Conservation (phyloP, 2,113 vertebrate genomes). For the Cephalopterus ornatus region DNA sequence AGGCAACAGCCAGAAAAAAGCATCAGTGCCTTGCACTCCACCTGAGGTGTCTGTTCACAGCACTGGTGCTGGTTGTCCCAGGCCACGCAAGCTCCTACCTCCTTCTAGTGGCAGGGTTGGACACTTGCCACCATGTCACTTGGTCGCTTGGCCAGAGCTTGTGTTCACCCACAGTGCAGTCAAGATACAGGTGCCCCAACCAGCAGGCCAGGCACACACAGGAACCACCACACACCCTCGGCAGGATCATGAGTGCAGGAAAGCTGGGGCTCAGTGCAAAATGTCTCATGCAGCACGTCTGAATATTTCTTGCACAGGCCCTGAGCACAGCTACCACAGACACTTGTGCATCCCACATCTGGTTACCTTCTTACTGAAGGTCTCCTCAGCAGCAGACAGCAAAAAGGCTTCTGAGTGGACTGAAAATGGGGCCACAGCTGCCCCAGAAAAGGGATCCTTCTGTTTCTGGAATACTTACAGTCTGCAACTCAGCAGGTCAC, state of each 20-base stretch:
- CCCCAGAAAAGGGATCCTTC: background rate
- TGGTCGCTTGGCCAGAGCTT: background rate
- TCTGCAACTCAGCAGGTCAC: background rate
- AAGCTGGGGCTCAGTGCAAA: background rate
- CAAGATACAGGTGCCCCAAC: rapidly evolving
- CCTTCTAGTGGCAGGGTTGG: background rate
- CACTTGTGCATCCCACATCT: too few species aligned
- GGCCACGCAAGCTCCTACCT: background rate
- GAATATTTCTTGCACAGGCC: background rate
- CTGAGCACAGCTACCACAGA: background rate
- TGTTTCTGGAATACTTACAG: background rate
- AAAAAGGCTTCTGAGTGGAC: background rate
- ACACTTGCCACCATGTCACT: background rate
- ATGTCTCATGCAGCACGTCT: background rate
- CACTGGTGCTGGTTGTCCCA: rapidly evolving
- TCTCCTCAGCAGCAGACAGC: background rate
- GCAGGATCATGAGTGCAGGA: rapidly evolving
- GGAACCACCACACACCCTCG: background rate
- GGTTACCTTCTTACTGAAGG: background rate
- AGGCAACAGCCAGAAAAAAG: background rate
- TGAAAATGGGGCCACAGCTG: background rate
- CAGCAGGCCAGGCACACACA: background rate
- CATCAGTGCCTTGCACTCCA: background rate
- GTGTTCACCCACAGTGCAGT: background rate
- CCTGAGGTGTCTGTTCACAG: background rate